Conservation (phyloP, 2,888 invertebrate genomes). For the Sphaerophoria taeniata region DNA sequence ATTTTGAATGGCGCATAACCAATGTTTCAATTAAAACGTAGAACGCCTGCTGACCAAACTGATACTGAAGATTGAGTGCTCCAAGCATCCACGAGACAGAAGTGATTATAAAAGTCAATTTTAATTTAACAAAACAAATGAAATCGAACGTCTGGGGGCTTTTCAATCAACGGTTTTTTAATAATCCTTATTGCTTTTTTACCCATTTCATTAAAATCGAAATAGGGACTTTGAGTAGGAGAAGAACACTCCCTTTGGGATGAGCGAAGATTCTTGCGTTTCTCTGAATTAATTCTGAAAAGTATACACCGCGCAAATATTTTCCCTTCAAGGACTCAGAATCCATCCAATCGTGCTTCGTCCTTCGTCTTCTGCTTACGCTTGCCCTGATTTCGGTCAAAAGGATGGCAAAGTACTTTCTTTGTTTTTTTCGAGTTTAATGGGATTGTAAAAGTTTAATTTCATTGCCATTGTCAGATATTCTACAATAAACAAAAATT, state of each 20-base stretch:
- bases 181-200: slow-evolving; percentile 29
- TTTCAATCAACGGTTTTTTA: slow-evolving; percentile 13
- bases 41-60: not conserved
- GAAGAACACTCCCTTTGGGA: not conserved
- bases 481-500: slow-evolving; percentile 20
- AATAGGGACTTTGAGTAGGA: not conserved
- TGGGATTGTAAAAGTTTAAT: slow-evolving; percentile 1
- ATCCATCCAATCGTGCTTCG: not conserved
- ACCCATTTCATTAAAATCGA: slow-evolving; percentile 2
- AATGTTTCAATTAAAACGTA: slow-evolving; percentile 23
- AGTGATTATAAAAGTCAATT: not conserved
- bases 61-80: not conserved
- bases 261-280: not conserved
- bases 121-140: slow-evolving; percentile 12
- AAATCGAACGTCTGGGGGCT: slow-evolving; percentile 20
- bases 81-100: not conserved
- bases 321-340: slow-evolving; percentile 12
- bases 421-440: not conserved
- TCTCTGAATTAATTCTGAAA: not conserved
- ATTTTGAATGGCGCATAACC: not conserved
- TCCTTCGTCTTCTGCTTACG: not conserved
- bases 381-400: not conserved
- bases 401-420: not conserved
- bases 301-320: slow-evolving; percentile 3
- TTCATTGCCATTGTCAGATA: not conserved